Base-by-base conservation (phyloP, 1,140 invertebrate species). In the Aphidius gifuensis region DNA sequence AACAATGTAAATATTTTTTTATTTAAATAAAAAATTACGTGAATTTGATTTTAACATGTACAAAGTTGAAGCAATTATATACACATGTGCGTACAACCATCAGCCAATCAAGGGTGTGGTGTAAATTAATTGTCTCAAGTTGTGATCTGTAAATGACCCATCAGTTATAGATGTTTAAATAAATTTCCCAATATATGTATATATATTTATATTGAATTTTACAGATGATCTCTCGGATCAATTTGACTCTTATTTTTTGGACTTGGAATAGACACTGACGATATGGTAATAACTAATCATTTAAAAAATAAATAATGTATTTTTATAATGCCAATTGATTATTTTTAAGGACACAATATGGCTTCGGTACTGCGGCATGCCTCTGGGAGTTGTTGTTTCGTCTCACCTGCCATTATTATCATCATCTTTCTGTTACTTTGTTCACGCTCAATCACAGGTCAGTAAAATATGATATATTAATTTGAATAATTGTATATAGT, bases 311-410 rank as follows among this genome's bases (percentile, higher is more conserved):
- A 16, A 16, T 16, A 16, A 16, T 16, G 16, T 16, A 16, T 16
- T 16, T 16, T 16, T 16, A 16, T 16, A 16, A 16, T 16, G 16
- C 16, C 16, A 16, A 16, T 16, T 16, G 16, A 16, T 16, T 16
- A 16, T 16, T 16, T 16, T 16, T 16, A 73, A 90, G 88, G 88
- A 88, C 85, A 86, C 88, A 90, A 85, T 85, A 90, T 90, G 88
- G 88, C 88, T 86, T 85, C 87, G 84, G 86, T 84, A 88, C 83
- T 87, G 85, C 86, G 88, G 88, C 86, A 88, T 86, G 85, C 84
- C 85, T 87, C 85, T 87, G 85, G 87, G 83, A 87, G 85, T 85
- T 86, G 84, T 32, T 32, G 23, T 84, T 84, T 89, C 83, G 85
- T 88, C 82, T 76, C 71, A 69, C 67, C 72, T 66, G 69, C 69